These are phyloP conservation scores for Melipona quadrifasciata DNA, from an alignment of 1,140 invertebrate genomes.

Conservation along the genomic window DNA sequence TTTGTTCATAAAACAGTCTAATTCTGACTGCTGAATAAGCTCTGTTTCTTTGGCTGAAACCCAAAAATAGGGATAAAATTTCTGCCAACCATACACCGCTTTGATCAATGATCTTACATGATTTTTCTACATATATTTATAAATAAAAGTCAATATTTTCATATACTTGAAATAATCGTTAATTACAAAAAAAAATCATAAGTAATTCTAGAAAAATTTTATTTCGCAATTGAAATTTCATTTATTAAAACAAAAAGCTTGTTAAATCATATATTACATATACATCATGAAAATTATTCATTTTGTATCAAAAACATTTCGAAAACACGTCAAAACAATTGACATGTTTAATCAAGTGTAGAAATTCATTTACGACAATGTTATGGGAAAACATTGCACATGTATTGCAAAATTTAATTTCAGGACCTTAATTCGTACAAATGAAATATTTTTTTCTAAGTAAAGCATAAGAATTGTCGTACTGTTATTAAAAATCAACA, in stretches of 20 bases:
- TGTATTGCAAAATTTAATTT: too few relatives aligned
- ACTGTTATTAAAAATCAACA: constrained; percentile 33
- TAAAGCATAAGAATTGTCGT: neutral
- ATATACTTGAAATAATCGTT: neutral
- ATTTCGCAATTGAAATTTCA: neutral
- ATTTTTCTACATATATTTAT: constrained; percentile 6
- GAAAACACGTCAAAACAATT: neutral
- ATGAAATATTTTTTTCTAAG: neutral
- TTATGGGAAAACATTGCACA: neutral
- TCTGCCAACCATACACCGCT: constrained; percentile 42
- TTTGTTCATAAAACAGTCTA: constrained; percentile 37
- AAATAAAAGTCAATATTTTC: neutral
- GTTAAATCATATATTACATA: neutral
- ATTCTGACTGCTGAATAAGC: constrained; percentile 49
- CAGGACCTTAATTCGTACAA: neutral
- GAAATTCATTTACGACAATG: neutral
- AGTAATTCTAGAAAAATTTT: neutral
- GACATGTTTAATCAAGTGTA: neutral
- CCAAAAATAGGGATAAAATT: constrained; percentile 55
- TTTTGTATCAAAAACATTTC: neutral
- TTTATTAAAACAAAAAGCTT: neutral
- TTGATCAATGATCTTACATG: neutral
- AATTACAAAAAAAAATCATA: neutral
- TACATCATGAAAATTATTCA: neutral
- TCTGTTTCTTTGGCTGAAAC: constrained; percentile 43